Evolutionary conservation across 2,888 invertebrate species (phyloP).

Genomic region (Drosophila meridiana): DNA sequence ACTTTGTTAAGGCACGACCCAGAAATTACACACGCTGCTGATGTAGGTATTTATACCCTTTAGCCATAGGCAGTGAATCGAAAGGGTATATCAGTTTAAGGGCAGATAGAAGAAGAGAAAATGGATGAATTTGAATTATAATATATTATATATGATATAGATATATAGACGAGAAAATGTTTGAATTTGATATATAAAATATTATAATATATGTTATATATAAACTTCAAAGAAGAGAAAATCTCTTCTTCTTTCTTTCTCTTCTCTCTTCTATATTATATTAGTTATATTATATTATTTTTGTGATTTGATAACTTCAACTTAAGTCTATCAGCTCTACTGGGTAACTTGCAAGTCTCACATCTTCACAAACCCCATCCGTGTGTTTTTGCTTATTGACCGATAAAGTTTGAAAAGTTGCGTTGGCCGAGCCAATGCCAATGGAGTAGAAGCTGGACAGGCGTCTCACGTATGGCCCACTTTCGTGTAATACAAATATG

Average conservation of each 20-base stretch:
- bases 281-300: neutral
- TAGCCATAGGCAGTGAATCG: neutral
- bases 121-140: too few relatives aligned
- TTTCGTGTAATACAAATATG: conserved; percentile 73
- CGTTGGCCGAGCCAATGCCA: conserved; percentile 8
- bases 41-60: conserved; percentile 10
- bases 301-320: neutral
- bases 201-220: too few relatives aligned
- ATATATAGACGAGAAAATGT: too few relatives aligned
- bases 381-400: neutral
- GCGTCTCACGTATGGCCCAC: conserved; percentile 48
- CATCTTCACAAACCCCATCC: too few relatives aligned
- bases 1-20: conserved; percentile 53
- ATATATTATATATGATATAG: too few relatives aligned
- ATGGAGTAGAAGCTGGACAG: neutral
- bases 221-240: neutral
- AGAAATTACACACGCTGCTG: conserved; percentile 47
- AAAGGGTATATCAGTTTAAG: neutral
- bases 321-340: neutral
- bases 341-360: neutral
- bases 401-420: conserved; percentile 36
- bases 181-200: too few relatives aligned
- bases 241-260: neutral
- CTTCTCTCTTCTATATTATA: neutral
- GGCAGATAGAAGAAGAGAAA: too few relatives aligned